phyloP scores from a whole-genome alignment of 2,888 invertebrate genomes.

The Stegophylla sp. region DNA sequence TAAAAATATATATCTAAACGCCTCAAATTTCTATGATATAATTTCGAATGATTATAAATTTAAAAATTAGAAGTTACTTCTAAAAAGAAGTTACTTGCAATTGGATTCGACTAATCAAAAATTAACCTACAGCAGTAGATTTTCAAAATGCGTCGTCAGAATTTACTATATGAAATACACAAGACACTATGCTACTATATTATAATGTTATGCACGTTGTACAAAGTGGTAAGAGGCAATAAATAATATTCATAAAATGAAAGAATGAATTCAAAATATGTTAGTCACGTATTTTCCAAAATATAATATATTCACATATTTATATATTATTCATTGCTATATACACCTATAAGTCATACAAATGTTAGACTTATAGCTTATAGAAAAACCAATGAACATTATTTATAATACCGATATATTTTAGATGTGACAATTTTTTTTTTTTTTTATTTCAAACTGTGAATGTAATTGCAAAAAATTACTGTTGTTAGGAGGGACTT shows the following conservation, averaged over 20 bases:
- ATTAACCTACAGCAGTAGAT: not conserved
- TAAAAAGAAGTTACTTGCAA: not conserved
- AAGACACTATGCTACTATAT: not conserved
- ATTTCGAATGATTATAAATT: not conserved
- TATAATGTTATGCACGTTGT: not conserved
- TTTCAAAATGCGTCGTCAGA: not conserved
- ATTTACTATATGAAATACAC: not conserved
- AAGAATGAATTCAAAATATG: too few species aligned
- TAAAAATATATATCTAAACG: too few species aligned
- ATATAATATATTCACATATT: not conserved
- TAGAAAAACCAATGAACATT: not conserved
- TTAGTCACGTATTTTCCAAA: conserved; percentile 5
- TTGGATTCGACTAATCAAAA: not conserved
- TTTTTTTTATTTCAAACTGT: not conserved
- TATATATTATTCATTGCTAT: not conserved
- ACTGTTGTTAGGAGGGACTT: not conserved
- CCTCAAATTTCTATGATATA: too few species aligned
- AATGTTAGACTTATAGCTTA: not conserved
- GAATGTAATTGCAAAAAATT: not conserved
- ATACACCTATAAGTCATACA: not conserved
- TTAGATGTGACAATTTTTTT: too few species aligned
- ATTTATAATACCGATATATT: conserved; percentile 17
- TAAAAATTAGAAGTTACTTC: not conserved
- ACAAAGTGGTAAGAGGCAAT: not conserved
- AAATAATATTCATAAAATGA: conserved; percentile 6